phyloP scores from a whole-genome alignment of 2,888 invertebrate species.

The Ephialtes manifestator region DNA sequence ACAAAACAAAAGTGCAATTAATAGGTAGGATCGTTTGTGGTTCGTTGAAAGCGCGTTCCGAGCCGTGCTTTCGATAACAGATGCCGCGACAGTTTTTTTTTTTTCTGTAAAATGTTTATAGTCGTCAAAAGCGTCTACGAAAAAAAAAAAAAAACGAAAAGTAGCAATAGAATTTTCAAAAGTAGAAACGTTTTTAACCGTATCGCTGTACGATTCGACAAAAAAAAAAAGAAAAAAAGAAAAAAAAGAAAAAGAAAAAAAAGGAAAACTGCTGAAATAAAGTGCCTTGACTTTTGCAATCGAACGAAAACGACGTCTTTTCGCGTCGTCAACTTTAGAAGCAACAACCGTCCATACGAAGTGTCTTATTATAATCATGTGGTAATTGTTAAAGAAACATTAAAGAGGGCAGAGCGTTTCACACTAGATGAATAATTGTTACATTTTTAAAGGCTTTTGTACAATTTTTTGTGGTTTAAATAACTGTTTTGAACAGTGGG shows the following conservation, averaged over 20 bases:
- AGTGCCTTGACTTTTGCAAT: slow-evolving; percentile 83
- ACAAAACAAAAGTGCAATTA: slow-evolving; percentile 75
- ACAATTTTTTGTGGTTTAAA: too few relatives aligned
- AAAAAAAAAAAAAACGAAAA: slow-evolving; percentile 38
- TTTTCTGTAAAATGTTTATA: slow-evolving; percentile 34
- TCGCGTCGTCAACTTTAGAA: slow-evolving; percentile 78
- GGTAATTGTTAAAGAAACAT: slow-evolving; percentile 77
- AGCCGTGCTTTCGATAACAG: slow-evolving; percentile 16
- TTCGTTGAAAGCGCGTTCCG: slow-evolving; percentile 30
- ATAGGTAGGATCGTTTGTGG: slow-evolving; percentile 26
- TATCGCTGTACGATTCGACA: slow-evolving; percentile 61
- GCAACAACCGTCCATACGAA: slow-evolving; percentile 85
- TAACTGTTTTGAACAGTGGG: too few relatives aligned
- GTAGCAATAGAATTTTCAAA: background rate
- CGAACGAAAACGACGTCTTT: slow-evolving; percentile 74
- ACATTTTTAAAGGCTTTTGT: too few relatives aligned
- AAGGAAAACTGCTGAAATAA: slow-evolving; percentile 70
- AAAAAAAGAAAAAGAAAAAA: slow-evolving; percentile 32
- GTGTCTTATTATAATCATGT: slow-evolving; percentile 79
- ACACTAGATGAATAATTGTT: too few relatives aligned
- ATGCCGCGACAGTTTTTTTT: slow-evolving; percentile 26
- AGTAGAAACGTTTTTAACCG: slow-evolving; percentile 26
- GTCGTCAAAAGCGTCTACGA: slow-evolving; percentile 28
- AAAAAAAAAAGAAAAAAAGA: slow-evolving; percentile 33
- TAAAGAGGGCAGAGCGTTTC: background rate